Conservation (phyloP, 37 sponge, comb jelly and placozoan genomes). For the Agelas oroides region DNA sequence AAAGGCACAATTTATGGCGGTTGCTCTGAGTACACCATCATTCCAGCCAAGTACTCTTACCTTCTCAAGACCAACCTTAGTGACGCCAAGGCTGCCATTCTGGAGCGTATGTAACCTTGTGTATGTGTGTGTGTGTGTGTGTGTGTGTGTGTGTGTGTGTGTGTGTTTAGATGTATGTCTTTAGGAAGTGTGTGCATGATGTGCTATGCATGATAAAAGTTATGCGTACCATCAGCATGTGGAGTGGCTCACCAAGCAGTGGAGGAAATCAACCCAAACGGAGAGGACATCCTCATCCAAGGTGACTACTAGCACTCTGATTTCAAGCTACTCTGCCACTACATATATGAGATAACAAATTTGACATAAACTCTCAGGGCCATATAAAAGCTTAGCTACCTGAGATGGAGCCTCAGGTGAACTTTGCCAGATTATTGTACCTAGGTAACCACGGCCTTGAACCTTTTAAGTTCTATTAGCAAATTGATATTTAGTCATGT, state of each 20-base stretch:
- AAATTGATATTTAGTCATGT: too few species aligned
- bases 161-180: not conserved
- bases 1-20: constrained; percentile 92
- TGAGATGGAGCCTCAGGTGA: too few species aligned
- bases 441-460: too few species aligned
- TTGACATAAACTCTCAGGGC: too few species aligned
- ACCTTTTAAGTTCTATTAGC: too few species aligned
- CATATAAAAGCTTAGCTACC: too few species aligned
- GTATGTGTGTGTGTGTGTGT: constrained; percentile 9
- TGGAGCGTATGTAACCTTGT: constrained; percentile 76
- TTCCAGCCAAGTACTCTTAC: constrained; percentile 88
- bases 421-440: too few species aligned
- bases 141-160: too few species aligned
- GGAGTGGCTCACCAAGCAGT: constrained; percentile 95
- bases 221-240: constrained; percentile 55
- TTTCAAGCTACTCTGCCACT: too few species aligned
- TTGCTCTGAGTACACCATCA: constrained; percentile 87
- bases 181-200: too few species aligned
- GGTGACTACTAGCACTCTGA: constrained; percentile 20
- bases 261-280: constrained; percentile 73
- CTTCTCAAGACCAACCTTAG: constrained; percentile 71
- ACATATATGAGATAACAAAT: not conserved
- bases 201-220: too few species aligned
- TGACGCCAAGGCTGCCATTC: constrained; percentile 77
- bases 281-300: constrained; percentile 80